These are phyloP conservation scores for Hirtodrosophila confusa DNA, from an alignment of 2,888 invertebrate species.

Conservation along the genomic window DNA sequence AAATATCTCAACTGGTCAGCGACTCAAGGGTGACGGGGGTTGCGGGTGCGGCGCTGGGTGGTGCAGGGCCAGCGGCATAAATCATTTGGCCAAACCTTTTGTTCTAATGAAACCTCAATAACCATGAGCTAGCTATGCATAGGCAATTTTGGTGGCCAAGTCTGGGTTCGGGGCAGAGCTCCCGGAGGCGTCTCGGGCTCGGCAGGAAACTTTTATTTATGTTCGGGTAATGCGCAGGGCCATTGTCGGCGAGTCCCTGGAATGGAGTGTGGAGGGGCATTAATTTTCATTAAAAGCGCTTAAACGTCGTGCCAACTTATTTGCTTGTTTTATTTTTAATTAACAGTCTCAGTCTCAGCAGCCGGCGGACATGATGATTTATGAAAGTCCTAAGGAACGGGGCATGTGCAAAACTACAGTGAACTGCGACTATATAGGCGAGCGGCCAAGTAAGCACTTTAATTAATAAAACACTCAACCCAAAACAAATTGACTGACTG, in stretches of 20 bases:
- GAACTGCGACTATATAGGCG: neutral
- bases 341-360: conserved; percentile 53
- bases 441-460: conserved; percentile 62
- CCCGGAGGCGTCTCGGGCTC: conserved; percentile 4
- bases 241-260: conserved; percentile 32
- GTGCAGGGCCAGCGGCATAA: conserved; percentile 57
- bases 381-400: conserved; percentile 50
- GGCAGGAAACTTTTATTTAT: conserved; percentile 69
- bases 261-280: conserved; percentile 49
- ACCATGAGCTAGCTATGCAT: conserved; percentile 29
- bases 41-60: neutral
- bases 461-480: conserved; percentile 77
- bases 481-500: conserved; percentile 72
- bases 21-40: neutral
- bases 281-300: conserved; percentile 76
- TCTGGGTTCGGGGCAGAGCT: conserved; percentile 5
- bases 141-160: conserved; percentile 57
- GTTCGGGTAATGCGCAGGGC: conserved; percentile 53
- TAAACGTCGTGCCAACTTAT: conserved; percentile 70
- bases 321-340: conserved; percentile 74
- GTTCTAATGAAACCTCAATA: conserved; percentile 58
- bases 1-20: conserved; percentile 61
- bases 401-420: conserved; percentile 28
- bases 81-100: conserved; percentile 66
- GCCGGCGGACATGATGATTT: conserved; percentile 61